Percentiles rank a stretch among this genome's conserved stretches.
Conservation (phyloP, 2,888 invertebrate genomes). For the Choristoneura rosaceana region DNA sequence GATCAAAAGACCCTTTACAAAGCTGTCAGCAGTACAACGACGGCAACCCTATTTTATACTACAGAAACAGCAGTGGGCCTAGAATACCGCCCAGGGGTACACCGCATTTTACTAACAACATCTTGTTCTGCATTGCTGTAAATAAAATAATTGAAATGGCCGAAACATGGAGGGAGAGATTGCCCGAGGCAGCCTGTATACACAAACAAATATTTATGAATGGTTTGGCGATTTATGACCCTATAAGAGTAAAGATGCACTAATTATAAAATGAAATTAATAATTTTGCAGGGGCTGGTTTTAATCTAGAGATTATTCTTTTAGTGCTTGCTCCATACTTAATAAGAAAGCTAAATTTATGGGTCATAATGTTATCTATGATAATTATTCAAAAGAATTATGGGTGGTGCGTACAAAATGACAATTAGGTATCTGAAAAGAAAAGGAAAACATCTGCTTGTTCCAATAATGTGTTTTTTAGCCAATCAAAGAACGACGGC, state of each 20-base stretch:
- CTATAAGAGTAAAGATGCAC: not conserved
- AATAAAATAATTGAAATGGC: slow-evolving; percentile 34
- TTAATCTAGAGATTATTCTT: too few relatives aligned
- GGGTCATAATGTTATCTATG: too few relatives aligned
- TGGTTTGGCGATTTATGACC: not conserved
- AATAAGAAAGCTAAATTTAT: too few relatives aligned
- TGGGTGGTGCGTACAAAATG: too few relatives aligned
- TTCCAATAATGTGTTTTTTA: too few relatives aligned
- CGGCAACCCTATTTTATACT: slow-evolving; percentile 22
- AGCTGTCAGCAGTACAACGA: not conserved
- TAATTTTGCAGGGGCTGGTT: too few relatives aligned
- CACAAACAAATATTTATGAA: not conserved
- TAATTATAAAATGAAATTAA: too few relatives aligned
- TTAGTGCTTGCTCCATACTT: too few relatives aligned
- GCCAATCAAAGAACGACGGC: too few relatives aligned
- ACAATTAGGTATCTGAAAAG: too few relatives aligned
- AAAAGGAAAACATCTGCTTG: too few relatives aligned
- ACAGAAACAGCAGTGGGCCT: slow-evolving; percentile 53
- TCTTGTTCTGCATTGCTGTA: slow-evolving; percentile 26
- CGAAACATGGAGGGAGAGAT: slow-evolving; percentile 23
- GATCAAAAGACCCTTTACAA: not conserved
- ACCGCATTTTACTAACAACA: slow-evolving; percentile 46
- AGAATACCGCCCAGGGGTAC: slow-evolving; percentile 66
- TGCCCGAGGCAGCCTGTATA: slow-evolving; percentile 12
- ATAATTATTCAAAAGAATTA: too few relatives aligned